phyloP scores from a whole-genome alignment of 2,113 vertebrate genomes.

The Thymallus thymallus region DNA sequence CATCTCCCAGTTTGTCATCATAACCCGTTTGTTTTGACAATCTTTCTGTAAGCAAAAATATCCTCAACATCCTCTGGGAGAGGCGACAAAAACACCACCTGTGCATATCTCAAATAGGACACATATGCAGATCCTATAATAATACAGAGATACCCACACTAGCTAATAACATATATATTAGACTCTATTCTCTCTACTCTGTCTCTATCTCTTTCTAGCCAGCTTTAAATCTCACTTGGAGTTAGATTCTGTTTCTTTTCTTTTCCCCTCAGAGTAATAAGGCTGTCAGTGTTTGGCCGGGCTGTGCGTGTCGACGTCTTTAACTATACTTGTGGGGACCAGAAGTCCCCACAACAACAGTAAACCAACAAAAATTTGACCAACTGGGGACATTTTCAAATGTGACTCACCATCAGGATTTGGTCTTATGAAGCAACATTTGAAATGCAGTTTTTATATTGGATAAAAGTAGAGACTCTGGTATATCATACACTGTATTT shows the following conservation, averaged over 20 bases:
- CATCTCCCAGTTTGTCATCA: constrained; percentile 32
- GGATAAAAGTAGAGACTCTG: too few relatives aligned
- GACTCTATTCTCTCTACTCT: too few relatives aligned
- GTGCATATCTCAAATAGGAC: background rate
- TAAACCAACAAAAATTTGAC: too few relatives aligned
- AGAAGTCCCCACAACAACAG: too few relatives aligned
- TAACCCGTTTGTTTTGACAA: constrained; percentile 44
- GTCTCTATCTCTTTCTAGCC: constrained; percentile 10
- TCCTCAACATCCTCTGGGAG: constrained; percentile 58
- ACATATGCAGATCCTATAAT: background rate
- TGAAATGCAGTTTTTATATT: too few relatives aligned
- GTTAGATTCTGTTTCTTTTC: constrained; percentile 11
- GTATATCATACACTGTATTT: too few relatives aligned
- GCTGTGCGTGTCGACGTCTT: background rate
- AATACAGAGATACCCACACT: background rate
- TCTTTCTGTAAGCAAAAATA: constrained; percentile 53
- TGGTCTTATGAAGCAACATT: too few relatives aligned
- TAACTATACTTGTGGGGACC: too few relatives aligned
- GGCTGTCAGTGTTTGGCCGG: constrained; percentile 12
- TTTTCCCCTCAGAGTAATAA: constrained; percentile 9
- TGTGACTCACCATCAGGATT: too few relatives aligned
- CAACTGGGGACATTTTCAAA: too few relatives aligned
- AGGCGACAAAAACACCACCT: background rate
- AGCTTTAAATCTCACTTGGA: background rate
- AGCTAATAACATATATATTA: background rate